Evolutionary conservation across 2,888 invertebrate species (phyloP).

Genomic region (Melieria crassipennis): DNA sequence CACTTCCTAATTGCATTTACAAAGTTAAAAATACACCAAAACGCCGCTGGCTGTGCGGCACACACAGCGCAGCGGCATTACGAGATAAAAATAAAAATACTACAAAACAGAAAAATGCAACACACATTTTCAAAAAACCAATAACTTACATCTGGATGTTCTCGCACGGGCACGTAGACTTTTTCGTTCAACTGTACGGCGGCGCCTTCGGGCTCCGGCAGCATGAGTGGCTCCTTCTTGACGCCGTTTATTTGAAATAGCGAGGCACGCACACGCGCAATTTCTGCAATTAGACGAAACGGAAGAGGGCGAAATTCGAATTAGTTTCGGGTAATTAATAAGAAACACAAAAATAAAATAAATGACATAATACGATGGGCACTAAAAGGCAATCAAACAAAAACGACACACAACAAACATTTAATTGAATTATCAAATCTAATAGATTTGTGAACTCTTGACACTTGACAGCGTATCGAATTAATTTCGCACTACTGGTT

Average conservation of each 20-base stretch:
- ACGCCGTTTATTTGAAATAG: conserved; percentile 99
- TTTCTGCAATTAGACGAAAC: conserved; percentile 79
- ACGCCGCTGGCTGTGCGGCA: no score
- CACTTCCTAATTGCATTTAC: no score
- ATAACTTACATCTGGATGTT: conserved; percentile 97
- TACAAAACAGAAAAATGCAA: not conserved
- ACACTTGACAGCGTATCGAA: conserved; percentile 25
- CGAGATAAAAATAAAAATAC: no score
- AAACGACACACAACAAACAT: not conserved
- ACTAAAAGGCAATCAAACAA: not conserved
- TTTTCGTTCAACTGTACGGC: conserved; percentile 96
- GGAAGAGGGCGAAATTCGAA: not conserved
- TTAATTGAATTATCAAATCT: conserved; percentile 35
- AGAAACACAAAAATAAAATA: not conserved
- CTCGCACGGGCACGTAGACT: conserved; percentile 99
- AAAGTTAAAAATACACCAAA: no score
- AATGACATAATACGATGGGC: not conserved
- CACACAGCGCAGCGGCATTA: no score
- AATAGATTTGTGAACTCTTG: conserved; percentile 35
- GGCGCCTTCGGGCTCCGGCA: conserved; percentile 92
- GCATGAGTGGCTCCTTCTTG: conserved; percentile 89
- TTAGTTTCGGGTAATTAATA: conserved; percentile 2
- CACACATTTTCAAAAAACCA: not conserved
- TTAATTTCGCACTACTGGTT: conserved; percentile 28
- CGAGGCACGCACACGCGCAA: conserved; percentile 96